These are phyloP conservation scores for Pavo muticus DNA, from an alignment of 2,113 vertebrate species.

Conservation along the genomic window DNA sequence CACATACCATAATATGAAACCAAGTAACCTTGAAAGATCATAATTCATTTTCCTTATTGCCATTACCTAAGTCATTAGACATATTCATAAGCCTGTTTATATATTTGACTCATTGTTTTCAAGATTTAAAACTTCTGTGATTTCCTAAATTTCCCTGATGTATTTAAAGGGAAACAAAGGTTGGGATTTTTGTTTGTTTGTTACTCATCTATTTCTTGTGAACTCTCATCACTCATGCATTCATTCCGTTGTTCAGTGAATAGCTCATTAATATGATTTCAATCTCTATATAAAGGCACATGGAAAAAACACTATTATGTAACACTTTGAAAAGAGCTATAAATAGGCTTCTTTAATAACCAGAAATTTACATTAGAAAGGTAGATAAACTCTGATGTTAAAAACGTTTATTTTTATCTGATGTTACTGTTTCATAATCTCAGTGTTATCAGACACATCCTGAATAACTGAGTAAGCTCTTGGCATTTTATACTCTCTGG, in stretches of 20 bases:
- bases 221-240: constrained; percentile 16
- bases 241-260: background rate
- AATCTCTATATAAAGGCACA: background rate
- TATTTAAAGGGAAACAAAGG: constrained; percentile 32
- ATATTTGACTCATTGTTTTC: background rate
- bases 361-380: constrained; percentile 62
- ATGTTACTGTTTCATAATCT: constrained; percentile 6
- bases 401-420: constrained; percentile 50
- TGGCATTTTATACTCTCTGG: constrained; percentile 10
- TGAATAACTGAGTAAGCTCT: constrained; percentile 18
- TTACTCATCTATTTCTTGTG: background rate
- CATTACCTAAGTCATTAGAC: constrained; percentile 6
- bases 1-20: background rate
- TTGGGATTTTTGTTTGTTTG: constrained; percentile 4
- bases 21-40: constrained; percentile 27
- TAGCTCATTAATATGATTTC: constrained; percentile 28
- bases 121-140: background rate
- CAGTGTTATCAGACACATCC: background rate
- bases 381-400: constrained; percentile 57
- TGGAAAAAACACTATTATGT: constrained; percentile 10
- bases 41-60: background rate
- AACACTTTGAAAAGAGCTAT: constrained; percentile 34
- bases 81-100: background rate
- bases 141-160: background rate
- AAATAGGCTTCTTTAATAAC: constrained; percentile 27